A percentile compares a stretch with the other conserved stretches of the same genome.
Evolutionary conservation across 2,888 invertebrate genomes (phyloP).

Genomic region (Bembecia ichneumoniformis): DNA sequence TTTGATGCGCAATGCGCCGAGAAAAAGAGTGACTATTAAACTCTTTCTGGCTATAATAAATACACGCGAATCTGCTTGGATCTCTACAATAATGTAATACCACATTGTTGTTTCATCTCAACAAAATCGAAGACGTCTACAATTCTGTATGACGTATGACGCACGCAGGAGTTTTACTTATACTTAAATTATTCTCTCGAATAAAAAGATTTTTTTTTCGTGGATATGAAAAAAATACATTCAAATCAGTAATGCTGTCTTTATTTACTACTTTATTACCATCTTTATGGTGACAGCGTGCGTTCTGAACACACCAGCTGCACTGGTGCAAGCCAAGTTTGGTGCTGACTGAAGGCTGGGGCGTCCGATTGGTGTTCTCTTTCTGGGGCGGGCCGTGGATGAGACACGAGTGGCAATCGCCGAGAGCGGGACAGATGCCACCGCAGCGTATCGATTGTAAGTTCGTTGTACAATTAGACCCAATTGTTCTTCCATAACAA

Average conservation of each 20-base stretch:
- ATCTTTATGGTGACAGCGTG: slow-evolving; percentile 88
- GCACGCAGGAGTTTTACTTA: too few relatives aligned
- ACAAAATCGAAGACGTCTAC: too few relatives aligned
- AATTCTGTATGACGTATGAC: too few relatives aligned
- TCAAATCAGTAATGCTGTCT: slow-evolving; percentile 1
- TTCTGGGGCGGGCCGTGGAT: slow-evolving; percentile 78
- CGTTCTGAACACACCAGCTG: slow-evolving; percentile 95
- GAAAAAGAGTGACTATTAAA: too few relatives aligned
- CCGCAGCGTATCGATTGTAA: slow-evolving; percentile 89
- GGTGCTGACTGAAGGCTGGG: slow-evolving; percentile 76
- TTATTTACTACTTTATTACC: slow-evolving; percentile 49
- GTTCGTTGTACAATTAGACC: slow-evolving; percentile 92
- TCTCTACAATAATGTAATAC: too few relatives aligned
- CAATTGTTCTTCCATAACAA: slow-evolving; percentile 88
- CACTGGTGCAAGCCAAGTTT: slow-evolving; percentile 85
- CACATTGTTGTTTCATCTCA: too few relatives aligned
- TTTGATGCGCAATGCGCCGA: too few relatives aligned
- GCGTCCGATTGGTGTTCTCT: slow-evolving; percentile 37
- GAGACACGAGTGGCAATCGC: slow-evolving; percentile 92
- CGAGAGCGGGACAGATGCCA: slow-evolving; percentile 89
- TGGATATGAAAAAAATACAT: slow-evolving; percentile 5
- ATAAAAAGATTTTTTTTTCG: too few relatives aligned
- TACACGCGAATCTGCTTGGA: too few relatives aligned
- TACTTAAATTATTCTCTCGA: too few relatives aligned
- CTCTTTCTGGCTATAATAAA: too few relatives aligned